These are phyloP conservation scores for Actenoides hombroni DNA, from an alignment of 2,113 vertebrate genomes.

Conservation along the genomic window DNA sequence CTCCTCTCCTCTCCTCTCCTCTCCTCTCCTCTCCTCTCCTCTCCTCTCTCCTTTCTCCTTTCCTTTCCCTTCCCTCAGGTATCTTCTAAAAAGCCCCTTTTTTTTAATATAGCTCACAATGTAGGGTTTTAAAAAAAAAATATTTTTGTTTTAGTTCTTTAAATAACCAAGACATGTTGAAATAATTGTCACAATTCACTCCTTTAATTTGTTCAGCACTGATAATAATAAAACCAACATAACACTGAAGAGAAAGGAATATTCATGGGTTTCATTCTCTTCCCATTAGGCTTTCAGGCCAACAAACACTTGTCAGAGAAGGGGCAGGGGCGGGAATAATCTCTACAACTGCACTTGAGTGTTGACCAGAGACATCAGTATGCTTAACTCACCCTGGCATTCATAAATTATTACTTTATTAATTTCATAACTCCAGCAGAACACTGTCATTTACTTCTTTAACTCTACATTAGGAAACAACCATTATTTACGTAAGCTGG, in stretches of 20 bases:
- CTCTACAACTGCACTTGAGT: neutral
- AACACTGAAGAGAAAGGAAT: neutral
- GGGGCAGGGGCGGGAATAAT: fast-evolving
- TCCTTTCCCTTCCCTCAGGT: neutral
- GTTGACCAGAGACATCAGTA: neutral
- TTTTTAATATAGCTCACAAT: neutral
- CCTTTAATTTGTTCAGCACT: neutral
- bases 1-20: too few species aligned
- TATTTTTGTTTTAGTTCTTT: neutral
- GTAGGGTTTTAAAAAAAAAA: too few species aligned
- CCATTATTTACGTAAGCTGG: neutral
- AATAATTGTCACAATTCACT: neutral
- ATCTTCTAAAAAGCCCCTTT: neutral
- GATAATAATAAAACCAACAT: neutral
- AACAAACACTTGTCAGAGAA: neutral
- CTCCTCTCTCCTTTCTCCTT: too few species aligned
- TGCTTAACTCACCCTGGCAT: neutral
- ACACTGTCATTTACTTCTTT: neutral
- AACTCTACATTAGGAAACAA: neutral
- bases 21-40: too few species aligned
- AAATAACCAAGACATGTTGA: neutral
- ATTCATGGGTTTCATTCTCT: neutral
- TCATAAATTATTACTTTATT: neutral
- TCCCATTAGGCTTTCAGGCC: neutral
- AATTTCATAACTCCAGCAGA: neutral